Evolutionary conservation across 2,797 vertebrate species (phyloP).

Genomic region (Tenualosa ilisha): DNA sequence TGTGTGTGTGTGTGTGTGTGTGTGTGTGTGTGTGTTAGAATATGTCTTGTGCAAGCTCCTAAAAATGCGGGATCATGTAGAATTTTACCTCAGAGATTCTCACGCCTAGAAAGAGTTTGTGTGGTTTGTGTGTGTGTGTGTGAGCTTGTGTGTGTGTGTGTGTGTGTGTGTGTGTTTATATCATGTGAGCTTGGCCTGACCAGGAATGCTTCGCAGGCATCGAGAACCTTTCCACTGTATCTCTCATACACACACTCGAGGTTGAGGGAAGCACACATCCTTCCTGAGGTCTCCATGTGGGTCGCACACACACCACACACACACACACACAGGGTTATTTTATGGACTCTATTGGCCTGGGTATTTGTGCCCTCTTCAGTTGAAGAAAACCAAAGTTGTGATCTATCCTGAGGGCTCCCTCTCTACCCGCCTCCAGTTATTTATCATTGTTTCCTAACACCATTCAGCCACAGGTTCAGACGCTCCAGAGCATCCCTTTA

Average conservation of each 20-base stretch:
- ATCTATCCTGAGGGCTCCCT: neutral
- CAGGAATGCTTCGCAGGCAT: slow-evolving; percentile 1
- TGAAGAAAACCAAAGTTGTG: neutral
- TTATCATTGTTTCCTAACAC: no score
- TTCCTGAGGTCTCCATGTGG: slow-evolving; percentile 69
- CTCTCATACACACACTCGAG: slow-evolving; percentile 58
- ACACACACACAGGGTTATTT: neutral
- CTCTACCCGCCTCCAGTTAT: neutral
- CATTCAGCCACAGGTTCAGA: no score
- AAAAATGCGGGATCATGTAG: neutral
- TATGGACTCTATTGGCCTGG: neutral
- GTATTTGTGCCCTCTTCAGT: neutral
- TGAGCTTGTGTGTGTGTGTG: neutral
- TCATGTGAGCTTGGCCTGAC: neutral
- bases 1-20: neutral
- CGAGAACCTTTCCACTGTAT: slow-evolving; percentile 1
- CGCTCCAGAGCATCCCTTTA: no score
- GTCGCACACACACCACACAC: slow-evolving; percentile 54
- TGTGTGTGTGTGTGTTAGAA: slow-evolving; percentile 2
- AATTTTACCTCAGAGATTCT: neutral
- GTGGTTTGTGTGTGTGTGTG: neutral
- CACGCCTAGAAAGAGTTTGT: neutral
- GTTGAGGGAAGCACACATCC: slow-evolving; percentile 70
- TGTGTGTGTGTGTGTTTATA: neutral
- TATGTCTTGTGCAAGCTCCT: neutral